Evolutionary conservation across 2,888 invertebrate species (phyloP).

Genomic region (Ceramica pisi): DNA sequence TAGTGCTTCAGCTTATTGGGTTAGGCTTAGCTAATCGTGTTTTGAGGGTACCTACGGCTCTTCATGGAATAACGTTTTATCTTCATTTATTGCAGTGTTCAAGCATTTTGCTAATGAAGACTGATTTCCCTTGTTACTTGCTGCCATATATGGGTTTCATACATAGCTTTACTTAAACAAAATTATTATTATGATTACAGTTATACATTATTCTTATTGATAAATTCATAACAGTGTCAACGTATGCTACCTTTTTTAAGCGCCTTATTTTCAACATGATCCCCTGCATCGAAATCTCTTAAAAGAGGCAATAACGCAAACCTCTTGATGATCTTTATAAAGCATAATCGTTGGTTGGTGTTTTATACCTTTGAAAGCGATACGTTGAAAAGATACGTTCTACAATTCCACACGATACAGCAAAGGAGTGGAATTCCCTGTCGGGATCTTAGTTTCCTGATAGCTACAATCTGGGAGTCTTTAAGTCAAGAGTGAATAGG

Average conservation of each 20-base stretch:
- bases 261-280: conserved; percentile 6
- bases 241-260: not conserved
- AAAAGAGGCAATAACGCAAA: not conserved
- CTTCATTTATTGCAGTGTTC: not conserved
- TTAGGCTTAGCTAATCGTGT: conserved; percentile 20
- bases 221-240: not conserved
- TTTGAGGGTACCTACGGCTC: conserved; percentile 13
- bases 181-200: not conserved
- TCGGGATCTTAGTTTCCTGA: no score
- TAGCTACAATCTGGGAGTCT: no score
- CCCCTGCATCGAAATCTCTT: not conserved
- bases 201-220: not conserved
- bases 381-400: no score
- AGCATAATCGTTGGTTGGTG: no score
- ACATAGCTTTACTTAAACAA: not conserved
- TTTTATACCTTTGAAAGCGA: not conserved
- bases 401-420: no score
- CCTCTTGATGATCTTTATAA: not conserved
- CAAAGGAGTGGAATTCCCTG: no score
- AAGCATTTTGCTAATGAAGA: not conserved
- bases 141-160: not conserved
- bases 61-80: conserved; percentile 4
- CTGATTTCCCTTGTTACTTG: not conserved
- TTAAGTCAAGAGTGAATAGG: no score
- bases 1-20: conserved; percentile 25